Base-by-base conservation (phyloP, 2,113 vertebrate species). In the Myiopsitta monachus region DNA sequence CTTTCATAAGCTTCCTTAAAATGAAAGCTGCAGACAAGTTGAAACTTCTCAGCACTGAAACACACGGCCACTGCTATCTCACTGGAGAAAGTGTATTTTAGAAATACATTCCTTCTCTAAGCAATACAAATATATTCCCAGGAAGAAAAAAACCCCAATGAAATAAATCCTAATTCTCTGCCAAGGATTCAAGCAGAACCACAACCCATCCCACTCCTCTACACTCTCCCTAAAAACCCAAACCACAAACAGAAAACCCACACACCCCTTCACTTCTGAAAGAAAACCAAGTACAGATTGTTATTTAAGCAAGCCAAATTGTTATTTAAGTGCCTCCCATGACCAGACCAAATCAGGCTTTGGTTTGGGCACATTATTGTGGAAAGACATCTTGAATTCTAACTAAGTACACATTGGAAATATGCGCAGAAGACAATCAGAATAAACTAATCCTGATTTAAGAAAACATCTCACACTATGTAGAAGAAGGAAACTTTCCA, bases 171-270 rank as follows among this genome's bases (percentile, higher is more conserved):
- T 21, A 57, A 43, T 55, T 83, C 49, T 67, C 27, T 80, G 11
- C 27, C 38, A 91, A 91, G 38, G 27, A 36, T 79, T 33, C 36
- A 76, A 80, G 23, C 14, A 54, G 31, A 61, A 68, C 3, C 7
- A 54, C 12, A 26, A 43, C 17, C 3, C 9, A 7, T 2, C 5
- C 5, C 11, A 54, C 52, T 31, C 28, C 28, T 31, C 52, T 31
- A 28, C 6, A 3, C 6, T 21, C 4, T 4, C 2, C 4, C 9
- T 3, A 1, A 62, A 18, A 9, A 6, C 3, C 5, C 7, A 39
- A 43, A 44, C 18, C 22, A 51, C 39, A 28, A 52, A 28, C 15
- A 36, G 7, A 46, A 11, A 6, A 21, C 9, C 9, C 39, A 4
- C 15, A 49, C 17, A 46, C 12, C 43, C 6, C 9, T 61, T 61